These are phyloP conservation scores for Drosophila punjabiensis DNA, from an alignment of 1,140 invertebrate species.

Conservation along the genomic window DNA sequence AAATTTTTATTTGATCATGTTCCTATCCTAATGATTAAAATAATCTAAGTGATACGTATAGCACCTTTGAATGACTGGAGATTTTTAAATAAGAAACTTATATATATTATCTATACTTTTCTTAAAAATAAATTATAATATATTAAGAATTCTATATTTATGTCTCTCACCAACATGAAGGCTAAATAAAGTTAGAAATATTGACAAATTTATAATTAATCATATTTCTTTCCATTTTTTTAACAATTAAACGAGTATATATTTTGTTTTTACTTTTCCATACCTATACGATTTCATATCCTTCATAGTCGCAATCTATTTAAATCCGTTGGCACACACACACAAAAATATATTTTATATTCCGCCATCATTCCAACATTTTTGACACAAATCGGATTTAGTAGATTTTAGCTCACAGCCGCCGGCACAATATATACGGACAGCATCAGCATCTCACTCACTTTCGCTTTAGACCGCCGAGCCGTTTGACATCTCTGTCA, in stretches of 20 bases:
- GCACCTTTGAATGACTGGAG: too few species aligned
- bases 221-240: background rate
- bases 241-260: background rate
- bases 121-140: too few species aligned
- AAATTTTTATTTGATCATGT: too few species aligned
- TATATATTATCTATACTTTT: too few species aligned
- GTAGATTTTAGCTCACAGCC: constrained; percentile 18
- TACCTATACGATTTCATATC: background rate
- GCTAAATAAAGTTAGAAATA: background rate
- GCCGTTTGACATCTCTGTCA: constrained; percentile 64
- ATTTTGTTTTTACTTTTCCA: background rate
- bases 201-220: background rate
- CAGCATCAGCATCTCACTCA: constrained; percentile 6
- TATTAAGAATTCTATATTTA: too few species aligned
- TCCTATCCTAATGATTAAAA: too few species aligned
- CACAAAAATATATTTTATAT: background rate
- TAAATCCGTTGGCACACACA: constrained; percentile 12
- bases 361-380: background rate
- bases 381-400: constrained; percentile 49
- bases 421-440: background rate
- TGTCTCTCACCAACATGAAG: too few species aligned
- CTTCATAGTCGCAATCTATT: constrained; percentile 6
- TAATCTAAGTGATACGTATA: too few species aligned
- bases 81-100: too few species aligned
- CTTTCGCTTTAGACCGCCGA: constrained; percentile 34